A percentile compares a stretch with the other conserved stretches of the same genome.
These are phyloP conservation scores for Laodelphax striatellus DNA, from an alignment of 1,140 invertebrate genomes.

Conservation along the genomic window DNA sequence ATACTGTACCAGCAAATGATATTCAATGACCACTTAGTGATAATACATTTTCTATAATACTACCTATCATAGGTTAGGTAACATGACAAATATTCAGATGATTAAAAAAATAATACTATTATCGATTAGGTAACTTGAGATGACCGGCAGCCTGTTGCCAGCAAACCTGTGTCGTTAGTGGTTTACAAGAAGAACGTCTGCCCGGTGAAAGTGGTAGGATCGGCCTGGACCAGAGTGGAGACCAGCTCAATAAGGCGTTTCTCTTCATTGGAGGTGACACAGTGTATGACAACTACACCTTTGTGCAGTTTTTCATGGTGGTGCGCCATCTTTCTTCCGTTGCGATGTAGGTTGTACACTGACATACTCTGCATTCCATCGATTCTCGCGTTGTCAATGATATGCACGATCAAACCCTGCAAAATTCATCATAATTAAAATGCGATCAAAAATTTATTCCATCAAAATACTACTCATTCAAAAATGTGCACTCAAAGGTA, in stretches of 20 bases:
- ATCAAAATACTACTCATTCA: too few species aligned
- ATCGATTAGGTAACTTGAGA: not conserved
- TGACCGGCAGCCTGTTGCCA: not conserved
- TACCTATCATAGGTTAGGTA: too few species aligned
- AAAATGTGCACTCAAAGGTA: too few species aligned
- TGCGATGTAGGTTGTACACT: conserved; percentile 22
- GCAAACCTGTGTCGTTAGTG: not conserved
- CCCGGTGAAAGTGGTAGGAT: conserved; percentile 21
- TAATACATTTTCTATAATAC: too few species aligned
- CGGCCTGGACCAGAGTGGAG: conserved; percentile 17
- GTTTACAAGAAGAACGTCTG: conserved; percentile 25
- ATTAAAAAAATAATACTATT: not conserved
- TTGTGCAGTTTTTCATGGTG: conserved; percentile 24
- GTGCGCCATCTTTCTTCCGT: conserved; percentile 21
- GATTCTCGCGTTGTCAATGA: conserved; percentile 21
- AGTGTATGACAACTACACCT: conserved; percentile 25
- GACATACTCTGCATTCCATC: conserved; percentile 21
- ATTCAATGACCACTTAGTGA: too few species aligned
- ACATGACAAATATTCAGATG: too few species aligned
- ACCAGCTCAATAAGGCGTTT: conserved; percentile 17
- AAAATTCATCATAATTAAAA: too few species aligned
- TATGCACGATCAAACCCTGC: conserved; percentile 24
- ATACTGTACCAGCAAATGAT: too few species aligned
- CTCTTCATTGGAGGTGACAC: conserved; percentile 18
- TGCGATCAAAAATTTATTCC: too few species aligned